phyloP scores from a whole-genome alignment of 2,888 invertebrate species.

The Clostera curtula region DNA sequence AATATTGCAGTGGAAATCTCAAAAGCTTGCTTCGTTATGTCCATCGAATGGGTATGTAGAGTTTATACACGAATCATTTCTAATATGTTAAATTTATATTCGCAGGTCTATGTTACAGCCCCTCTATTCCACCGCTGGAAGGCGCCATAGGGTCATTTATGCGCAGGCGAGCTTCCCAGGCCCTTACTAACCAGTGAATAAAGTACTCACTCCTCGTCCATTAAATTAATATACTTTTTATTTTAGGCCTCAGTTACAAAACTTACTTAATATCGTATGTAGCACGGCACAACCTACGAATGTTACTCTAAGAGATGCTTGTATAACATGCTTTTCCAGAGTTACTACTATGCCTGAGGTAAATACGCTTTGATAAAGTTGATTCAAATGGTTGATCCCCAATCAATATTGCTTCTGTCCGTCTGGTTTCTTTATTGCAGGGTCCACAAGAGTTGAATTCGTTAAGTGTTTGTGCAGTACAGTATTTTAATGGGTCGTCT shows the following conservation, averaged over 20 bases:
- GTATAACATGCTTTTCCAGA: constrained; percentile 77
- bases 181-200: too few relatives aligned
- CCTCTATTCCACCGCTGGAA: too few relatives aligned
- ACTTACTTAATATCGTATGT: constrained; percentile 77
- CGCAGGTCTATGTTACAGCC: too few relatives aligned
- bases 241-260: constrained; percentile 54
- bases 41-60: constrained; percentile 55
- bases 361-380: constrained; percentile 1
- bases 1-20: constrained; percentile 65
- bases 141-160: too few relatives aligned
- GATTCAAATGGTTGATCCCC: neutral
- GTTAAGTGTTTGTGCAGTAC: constrained; percentile 68
- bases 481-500: constrained; percentile 68
- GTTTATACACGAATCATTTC: too few relatives aligned
- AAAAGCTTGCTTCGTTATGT: constrained; percentile 57
- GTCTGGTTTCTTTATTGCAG: constrained; percentile 29
- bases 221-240: too few relatives aligned
- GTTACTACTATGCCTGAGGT: constrained; percentile 70
- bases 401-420: neutral
- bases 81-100: too few relatives aligned
- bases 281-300: constrained; percentile 78
- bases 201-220: too few relatives aligned
- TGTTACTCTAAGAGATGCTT: constrained; percentile 73
- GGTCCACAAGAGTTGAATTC: constrained; percentile 71
- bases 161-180: too few relatives aligned